Evolutionary conservation across 2,888 invertebrate genomes (phyloP).

Genomic region (Xestia ashworthii): DNA sequence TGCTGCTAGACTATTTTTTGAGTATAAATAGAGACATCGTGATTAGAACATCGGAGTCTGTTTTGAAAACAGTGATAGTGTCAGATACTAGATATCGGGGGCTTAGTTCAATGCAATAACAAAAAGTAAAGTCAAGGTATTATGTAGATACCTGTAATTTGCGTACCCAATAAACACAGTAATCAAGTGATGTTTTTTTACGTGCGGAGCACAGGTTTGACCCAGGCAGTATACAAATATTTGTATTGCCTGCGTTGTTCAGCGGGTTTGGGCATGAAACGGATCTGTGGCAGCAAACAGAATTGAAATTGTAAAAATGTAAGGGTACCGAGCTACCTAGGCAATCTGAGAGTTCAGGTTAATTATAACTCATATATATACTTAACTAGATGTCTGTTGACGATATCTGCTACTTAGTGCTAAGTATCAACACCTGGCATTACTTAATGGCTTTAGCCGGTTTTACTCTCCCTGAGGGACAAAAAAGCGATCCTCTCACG

Average conservation of each 20-base stretch:
- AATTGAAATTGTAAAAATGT: constrained; percentile 9
- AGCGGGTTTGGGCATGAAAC: not conserved
- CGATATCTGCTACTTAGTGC: constrained; percentile 35
- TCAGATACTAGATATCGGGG: constrained; percentile 10
- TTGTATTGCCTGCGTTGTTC: not conserved
- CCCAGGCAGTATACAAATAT: not conserved
- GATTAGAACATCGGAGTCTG: constrained; percentile 13
- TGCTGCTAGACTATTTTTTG: constrained; percentile 17
- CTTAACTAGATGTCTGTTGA: constrained; percentile 1
- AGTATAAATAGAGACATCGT: constrained; percentile 41
- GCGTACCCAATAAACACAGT: constrained; percentile 15
- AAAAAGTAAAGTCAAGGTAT: constrained; percentile 20
- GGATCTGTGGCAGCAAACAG: not conserved
- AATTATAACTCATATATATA: constrained; percentile 20
- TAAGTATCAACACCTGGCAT: constrained; percentile 29
- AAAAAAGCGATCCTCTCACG: constrained; percentile 31
- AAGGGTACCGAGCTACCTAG: not conserved
- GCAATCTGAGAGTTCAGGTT: constrained; percentile 5
- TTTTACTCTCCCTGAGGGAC: constrained; percentile 22
- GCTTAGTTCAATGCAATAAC: constrained; percentile 3
- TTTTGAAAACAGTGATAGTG: constrained; percentile 6
- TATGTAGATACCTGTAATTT: constrained; percentile 22
- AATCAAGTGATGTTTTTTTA: not conserved
- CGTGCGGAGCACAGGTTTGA: not conserved
- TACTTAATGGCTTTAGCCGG: constrained; percentile 38